A percentile compares a stretch with the other conserved stretches of the same genome.
Evolutionary conservation across 2,113 vertebrate genomes (phyloP).

Genomic region (Terrapene triunguis): DNA sequence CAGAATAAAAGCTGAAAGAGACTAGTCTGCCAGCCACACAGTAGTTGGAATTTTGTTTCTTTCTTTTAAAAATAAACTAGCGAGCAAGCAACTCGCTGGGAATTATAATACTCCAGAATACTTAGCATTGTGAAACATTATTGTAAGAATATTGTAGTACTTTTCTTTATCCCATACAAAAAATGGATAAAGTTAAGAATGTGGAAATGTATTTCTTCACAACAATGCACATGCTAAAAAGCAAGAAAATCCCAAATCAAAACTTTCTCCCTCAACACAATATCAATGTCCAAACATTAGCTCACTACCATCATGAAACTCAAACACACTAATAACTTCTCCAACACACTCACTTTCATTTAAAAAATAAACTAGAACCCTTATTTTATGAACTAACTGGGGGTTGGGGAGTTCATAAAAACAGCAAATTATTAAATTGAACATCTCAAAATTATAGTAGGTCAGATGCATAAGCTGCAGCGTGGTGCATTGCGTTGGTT

Average conservation of each 20-base stretch:
- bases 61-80: conserved; percentile 29
- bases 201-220: not conserved
- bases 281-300: not conserved
- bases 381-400: not conserved
- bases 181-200: not conserved
- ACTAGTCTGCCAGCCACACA: not conserved
- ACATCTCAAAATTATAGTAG: not conserved
- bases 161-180: not conserved
- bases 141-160: not conserved
- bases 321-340: not conserved
- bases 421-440: not conserved
- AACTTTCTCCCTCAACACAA: not conserved
- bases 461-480: too few species aligned
- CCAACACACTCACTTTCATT: conserved; percentile 3
- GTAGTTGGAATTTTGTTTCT: conserved; percentile 3
- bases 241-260: not conserved
- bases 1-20: conserved; percentile 30
- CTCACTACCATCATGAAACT: not conserved
- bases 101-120: not conserved
- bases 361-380: not conserved
- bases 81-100: not conserved
- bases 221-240: not conserved
- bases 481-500: not conserved
- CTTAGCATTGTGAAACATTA: not conserved
- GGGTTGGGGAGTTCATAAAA: not conserved